These are phyloP conservation scores for Turnix velox DNA, from an alignment of 2,113 vertebrate species.

Conservation along the genomic window DNA sequence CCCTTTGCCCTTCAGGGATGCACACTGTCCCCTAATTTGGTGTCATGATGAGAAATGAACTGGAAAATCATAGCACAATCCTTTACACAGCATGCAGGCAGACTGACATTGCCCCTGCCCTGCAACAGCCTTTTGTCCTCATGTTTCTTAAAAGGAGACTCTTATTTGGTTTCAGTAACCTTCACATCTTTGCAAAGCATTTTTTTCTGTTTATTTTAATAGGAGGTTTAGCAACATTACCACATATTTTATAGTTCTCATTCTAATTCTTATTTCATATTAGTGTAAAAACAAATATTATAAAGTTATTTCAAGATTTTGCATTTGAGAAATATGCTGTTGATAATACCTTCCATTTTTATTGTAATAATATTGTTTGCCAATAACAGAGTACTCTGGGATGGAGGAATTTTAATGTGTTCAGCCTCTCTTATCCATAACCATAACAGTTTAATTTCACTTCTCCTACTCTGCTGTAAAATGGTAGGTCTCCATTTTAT, in stretches of 20 bases:
- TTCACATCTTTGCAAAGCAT: not conserved
- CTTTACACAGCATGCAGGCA: no score
- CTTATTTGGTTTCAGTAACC: not conserved
- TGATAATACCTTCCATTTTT: not conserved
- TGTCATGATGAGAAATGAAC: not conserved
- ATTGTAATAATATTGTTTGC: not conserved
- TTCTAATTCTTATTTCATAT: not conserved
- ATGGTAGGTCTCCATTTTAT: not conserved
- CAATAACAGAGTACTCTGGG: not conserved
- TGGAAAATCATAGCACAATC: not conserved
- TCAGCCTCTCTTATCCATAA: not conserved
- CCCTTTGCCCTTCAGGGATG: not conserved
- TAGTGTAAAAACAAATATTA: not conserved
- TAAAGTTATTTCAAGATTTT: not conserved
- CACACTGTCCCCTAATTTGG: not conserved
- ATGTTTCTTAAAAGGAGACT: not conserved
- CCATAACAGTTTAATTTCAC: not conserved
- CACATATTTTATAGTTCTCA: not conserved
- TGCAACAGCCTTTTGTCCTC: not conserved
- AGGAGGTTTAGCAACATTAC: not conserved
- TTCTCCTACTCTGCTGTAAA: not conserved
- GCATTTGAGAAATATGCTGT: not conserved
- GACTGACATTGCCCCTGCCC: fast-evolving
- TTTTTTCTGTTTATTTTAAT: not conserved
- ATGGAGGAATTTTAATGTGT: not conserved